Evolutionary conservation across 2,113 vertebrate genomes (phyloP).

Genomic region (Andinoacara biseriatus): DNA sequence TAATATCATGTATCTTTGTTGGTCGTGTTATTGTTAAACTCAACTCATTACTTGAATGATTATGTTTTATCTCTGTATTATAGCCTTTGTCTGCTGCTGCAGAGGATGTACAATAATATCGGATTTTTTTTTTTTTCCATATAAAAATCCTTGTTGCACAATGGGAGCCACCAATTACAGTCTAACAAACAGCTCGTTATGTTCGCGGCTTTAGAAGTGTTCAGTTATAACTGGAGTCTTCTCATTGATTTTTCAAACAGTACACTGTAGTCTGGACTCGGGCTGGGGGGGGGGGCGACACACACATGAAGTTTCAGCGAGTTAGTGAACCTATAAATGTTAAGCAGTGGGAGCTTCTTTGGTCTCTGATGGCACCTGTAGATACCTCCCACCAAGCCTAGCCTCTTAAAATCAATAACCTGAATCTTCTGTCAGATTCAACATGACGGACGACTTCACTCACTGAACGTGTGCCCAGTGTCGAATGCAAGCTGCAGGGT

Average conservation of each 20-base stretch:
- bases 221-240: not conserved
- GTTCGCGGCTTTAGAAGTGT: not conserved
- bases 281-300: too few species aligned
- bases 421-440: slow-evolving; percentile 45
- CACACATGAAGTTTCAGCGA: slow-evolving; percentile 17
- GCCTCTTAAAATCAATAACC: slow-evolving; percentile 62
- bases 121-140: not conserved
- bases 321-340: slow-evolving; percentile 47
- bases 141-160: not conserved
- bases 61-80: not conserved
- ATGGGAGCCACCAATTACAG: not conserved
- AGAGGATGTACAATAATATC: not conserved
- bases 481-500: slow-evolving; percentile 15
- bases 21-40: not conserved
- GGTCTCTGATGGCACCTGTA: slow-evolving; percentile 35
- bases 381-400: slow-evolving; percentile 35
- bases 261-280: not conserved
- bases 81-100: not conserved
- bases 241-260: slow-evolving; percentile 30
- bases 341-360: slow-evolving; percentile 48
- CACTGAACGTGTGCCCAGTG: slow-evolving; percentile 19
- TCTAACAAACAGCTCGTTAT: not conserved
- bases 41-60: not conserved
- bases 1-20: not conserved
- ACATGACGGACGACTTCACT: slow-evolving; percentile 46